Evolutionary conservation across 2,797 vertebrate species (phyloP), one percentile per base, ranked within the genome.

Genomic region (Bryconaethiops microstoma): DNA sequence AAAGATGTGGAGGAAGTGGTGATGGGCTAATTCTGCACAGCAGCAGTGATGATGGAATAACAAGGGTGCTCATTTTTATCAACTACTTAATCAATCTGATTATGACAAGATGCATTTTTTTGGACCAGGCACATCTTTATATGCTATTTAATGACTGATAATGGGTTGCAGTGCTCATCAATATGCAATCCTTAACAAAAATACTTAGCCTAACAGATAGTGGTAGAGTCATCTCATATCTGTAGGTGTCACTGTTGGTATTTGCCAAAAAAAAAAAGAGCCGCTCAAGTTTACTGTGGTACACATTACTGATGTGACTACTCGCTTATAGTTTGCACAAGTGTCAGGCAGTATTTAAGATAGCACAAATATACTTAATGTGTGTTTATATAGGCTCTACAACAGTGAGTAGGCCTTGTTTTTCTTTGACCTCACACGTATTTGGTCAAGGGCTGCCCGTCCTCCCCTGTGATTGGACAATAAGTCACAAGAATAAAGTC

Each of bases 211-310:
- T 29, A 52, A 19, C 50, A 74, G 71, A 74, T 42, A 45, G 0
- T 8, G 14, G 54, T 74, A 74, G 52, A 39, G 14, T 52, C 45
- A 35, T 64, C 25, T 59, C 52, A 13, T 2, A 55, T 39, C 92
- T 91, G 83, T 85, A 84, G 92, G 90, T 91, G 92, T 90, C 92
- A 87, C 89, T 93, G 88, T 92, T 92, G 92, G 77, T 68, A 65
- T 79, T 79, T 64, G 74, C 59, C 59, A 77, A 77, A 82, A 57
- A 17, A 70, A 1, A 57, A 35, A 35, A 2, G 35, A 50, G 25
- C 54, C 25, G 21, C 13, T 5, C 21, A 54, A n/a, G 70, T 77
- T 73, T 78, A 69, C 40, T 25, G 25, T 77, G 60, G 75, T 54
- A 29, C n/a, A 62, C n/a, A 39, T 2, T 52, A 14, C 5, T 67